Evolutionary conservation across 2,797 vertebrate genomes (phyloP).

Genomic region (Phrynocephalus forsythii): DNA sequence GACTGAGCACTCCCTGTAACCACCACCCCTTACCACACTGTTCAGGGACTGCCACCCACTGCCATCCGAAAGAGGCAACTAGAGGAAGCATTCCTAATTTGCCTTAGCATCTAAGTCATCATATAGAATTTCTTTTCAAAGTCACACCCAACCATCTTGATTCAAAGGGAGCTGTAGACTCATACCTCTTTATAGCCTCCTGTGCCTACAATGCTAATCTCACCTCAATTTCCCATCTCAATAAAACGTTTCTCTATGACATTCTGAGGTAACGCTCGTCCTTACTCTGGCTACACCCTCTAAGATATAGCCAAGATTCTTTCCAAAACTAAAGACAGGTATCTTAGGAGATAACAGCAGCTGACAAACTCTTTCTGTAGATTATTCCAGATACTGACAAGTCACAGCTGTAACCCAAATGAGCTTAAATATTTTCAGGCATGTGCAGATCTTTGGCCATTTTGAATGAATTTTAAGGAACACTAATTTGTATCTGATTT

Average conservation of each 20-base stretch:
- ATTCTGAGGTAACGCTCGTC: neutral
- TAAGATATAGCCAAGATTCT: neutral
- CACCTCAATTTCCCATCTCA: neutral
- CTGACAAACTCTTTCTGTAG: neutral
- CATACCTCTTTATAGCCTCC: neutral
- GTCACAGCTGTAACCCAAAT: neutral
- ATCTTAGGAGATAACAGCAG: neutral
- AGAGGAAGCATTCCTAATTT: neutral
- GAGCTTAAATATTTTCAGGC: neutral
- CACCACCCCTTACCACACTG: neutral
- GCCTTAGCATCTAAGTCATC: neutral
- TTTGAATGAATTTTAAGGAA: neutral
- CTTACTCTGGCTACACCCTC: neutral
- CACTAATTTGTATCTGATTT: neutral
- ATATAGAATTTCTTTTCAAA: too few species aligned
- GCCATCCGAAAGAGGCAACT: neutral
- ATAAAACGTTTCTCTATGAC: neutral
- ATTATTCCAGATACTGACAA: neutral
- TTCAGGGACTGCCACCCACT: neutral
- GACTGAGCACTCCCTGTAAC: neutral
- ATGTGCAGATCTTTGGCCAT: neutral
- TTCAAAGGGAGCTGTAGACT: neutral
- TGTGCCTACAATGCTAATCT: neutral
- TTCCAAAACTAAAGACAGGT: neutral
- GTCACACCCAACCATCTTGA: neutral